phyloP scores from a whole-genome alignment of 2,888 invertebrate species.

The Pogonocherus hispidulus region DNA sequence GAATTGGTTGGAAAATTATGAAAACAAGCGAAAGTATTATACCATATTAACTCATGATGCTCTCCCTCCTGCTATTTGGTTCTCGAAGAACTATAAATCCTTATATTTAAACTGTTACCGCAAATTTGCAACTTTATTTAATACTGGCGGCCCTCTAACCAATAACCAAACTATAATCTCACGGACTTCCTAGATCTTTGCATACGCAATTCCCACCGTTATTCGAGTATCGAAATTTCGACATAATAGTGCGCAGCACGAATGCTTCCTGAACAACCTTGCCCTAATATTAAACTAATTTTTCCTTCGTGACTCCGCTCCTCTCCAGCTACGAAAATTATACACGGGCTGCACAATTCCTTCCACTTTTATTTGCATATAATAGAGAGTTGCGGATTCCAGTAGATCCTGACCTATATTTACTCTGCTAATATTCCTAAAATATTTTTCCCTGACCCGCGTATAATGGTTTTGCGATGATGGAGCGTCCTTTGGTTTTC shows the following conservation, averaged over 20 bases:
- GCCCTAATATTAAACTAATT: conserved; percentile 39
- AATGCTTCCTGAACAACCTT: conserved; percentile 41
- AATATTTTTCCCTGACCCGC: conserved; percentile 8
- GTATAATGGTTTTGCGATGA: conserved; percentile 31
- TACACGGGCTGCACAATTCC: conserved; percentile 9
- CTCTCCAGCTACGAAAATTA: conserved; percentile 38
- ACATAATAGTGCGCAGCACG: conserved; percentile 43
- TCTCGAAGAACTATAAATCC: too few species aligned
- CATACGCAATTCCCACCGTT: conserved; percentile 47
- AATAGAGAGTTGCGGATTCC: conserved; percentile 32
- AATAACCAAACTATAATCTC: conserved; percentile 35
- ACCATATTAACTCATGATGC: too few species aligned
- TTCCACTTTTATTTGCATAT: conserved; percentile 37
- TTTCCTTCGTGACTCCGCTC: conserved; percentile 36
- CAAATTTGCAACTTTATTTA: too few species aligned
- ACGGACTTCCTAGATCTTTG: conserved; percentile 47
- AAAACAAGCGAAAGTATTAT: too few species aligned
- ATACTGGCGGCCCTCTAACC: conserved; percentile 23
- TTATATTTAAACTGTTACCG: too few species aligned
- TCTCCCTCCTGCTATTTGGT: too few species aligned
- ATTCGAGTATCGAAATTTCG: conserved; percentile 27
- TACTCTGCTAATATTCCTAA: conserved; percentile 28
- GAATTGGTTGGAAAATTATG: too few species aligned
- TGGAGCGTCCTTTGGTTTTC: conserved; percentile 27
- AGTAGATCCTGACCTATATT: conserved; percentile 43